Evolutionary conservation across 2,888 invertebrate species (phyloP), one percentile per base, ranked within the genome.

Genomic region (Cantharis nigra): DNA sequence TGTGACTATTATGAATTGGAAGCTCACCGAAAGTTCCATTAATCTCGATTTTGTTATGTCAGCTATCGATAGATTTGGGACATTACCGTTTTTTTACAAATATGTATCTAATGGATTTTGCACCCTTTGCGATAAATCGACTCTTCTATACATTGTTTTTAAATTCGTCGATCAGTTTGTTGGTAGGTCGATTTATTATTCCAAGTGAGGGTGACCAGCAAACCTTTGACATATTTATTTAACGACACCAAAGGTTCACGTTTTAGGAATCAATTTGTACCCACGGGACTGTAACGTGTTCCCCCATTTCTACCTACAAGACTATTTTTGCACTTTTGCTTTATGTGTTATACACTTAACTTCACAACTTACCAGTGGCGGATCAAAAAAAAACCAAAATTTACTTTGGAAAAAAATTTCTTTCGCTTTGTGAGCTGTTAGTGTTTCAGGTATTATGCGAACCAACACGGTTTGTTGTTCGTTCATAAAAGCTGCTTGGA

Each of bases 221-320:
- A 79, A 79, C 79, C 80, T 77, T 78, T 78, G 77, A 82, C 81
- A 81, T 82, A 81, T 83, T 83, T 83, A 83, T 83, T 82, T 82
- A 81, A 82, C 80, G 79, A 71, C 78, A 73, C 72, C 72, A 49
- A 62, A 79, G 73, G 74, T 80, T 78, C 83, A 82, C 82, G 83
- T 82, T 80, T 80, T 82, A 78, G 69, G 83, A 84, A 84, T 84
- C 84, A 84, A 84, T 84, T 84, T 83, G 84, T 83, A 81, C 81
- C 78, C 80, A 79, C 77, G 80, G 80, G 81, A 81, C 79, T 80
- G 80, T 81, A 82, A 82, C 83, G 74, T 82, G 81, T 81, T 81
- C 81, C 80, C 28, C 69, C 69, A 71, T 79, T 78, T 72, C 75
- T 76, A 78, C 78, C 79, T 75, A 76, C 79, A 18, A 79, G 78